A percentile compares a stretch with the other conserved stretches of the same genome.
Conservation (phyloP, 2,113 vertebrate species). For the Tauraco erythrolophus region DNA sequence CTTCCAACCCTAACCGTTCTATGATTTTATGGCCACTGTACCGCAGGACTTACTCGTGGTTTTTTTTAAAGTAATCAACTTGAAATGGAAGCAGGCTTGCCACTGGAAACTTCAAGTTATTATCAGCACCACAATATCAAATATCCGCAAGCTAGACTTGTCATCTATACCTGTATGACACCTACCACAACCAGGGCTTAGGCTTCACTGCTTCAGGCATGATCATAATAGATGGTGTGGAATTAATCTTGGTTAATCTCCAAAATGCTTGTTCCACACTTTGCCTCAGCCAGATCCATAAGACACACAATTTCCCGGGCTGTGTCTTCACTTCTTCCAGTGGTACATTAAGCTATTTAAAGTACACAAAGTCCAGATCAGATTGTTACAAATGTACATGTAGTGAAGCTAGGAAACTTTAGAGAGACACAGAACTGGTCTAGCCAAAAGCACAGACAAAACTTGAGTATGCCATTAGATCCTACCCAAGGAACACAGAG, state of each 20-base stretch:
- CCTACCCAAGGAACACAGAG: background rate
- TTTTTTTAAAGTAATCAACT: background rate
- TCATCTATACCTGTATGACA: background rate
- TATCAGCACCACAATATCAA: background rate
- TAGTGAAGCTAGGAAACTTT: background rate
- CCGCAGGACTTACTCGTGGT: background rate
- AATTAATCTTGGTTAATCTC: background rate
- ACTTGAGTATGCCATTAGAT: background rate
- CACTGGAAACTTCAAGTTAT: background rate
- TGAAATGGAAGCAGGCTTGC: background rate
- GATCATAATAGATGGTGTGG: background rate
- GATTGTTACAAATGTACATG: rapidly evolving
- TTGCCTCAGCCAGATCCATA: background rate
- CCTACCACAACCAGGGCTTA: background rate
- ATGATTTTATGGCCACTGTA: rapidly evolving
- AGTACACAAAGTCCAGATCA: background rate
- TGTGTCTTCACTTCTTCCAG: background rate
- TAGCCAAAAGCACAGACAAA: background rate
- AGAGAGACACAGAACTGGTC: background rate
- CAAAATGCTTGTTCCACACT: background rate
- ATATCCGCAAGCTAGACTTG: background rate
- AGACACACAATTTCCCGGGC: background rate
- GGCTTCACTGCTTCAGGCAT: background rate
- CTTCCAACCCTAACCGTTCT: too few species aligned
- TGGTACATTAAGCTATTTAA: background rate